These are phyloP conservation scores for Stichodactyla helianthus DNA, from an alignment of 64 coral and sea anemone genomes.

Conservation along the genomic window DNA sequence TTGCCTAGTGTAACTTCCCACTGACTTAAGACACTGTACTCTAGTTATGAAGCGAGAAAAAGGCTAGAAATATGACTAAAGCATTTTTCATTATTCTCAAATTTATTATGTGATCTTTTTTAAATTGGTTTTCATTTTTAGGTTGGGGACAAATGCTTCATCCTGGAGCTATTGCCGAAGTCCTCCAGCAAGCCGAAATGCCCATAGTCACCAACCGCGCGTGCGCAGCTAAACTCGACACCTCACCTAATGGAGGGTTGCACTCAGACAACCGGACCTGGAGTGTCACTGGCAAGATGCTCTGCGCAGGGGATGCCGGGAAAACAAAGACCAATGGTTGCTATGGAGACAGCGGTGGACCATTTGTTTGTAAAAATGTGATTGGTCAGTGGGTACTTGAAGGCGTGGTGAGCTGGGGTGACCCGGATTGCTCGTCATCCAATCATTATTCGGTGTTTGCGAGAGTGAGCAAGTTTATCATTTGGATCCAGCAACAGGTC, in stretches of 20 bases:
- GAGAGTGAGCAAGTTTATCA: constrained; percentile 51
- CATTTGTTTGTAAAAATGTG: constrained; percentile 45
- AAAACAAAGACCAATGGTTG: constrained; percentile 48
- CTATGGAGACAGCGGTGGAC: constrained; percentile 64
- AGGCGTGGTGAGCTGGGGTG: constrained; percentile 80
- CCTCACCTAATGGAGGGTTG: constrained; percentile 50
- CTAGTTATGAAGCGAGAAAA: too few species aligned
- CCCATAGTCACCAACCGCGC: constrained; percentile 55
- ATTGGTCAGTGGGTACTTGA: constrained; percentile 49
- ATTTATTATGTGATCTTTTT: too few species aligned
- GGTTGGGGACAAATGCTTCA: constrained; percentile 33
- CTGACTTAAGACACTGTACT: too few species aligned
- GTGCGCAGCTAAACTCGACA: constrained; percentile 56
- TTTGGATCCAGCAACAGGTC: constrained; percentile 34
- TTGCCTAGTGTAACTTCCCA: too few species aligned
- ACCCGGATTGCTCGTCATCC: constrained; percentile 66
- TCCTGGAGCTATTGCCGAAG: constrained; percentile 1
- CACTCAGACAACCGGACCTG: constrained; percentile 54
- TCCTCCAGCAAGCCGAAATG: constrained; percentile 55
- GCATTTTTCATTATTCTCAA: too few species aligned
- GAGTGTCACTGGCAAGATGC: constrained; percentile 45
- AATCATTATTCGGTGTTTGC: constrained; percentile 82
- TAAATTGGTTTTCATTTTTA: background rate
- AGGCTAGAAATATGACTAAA: too few species aligned
- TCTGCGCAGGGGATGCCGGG: constrained; percentile 71